These are phyloP conservation scores for Polypedilum pembai DNA, from an alignment of 1,140 invertebrate species.

Conservation along the genomic window DNA sequence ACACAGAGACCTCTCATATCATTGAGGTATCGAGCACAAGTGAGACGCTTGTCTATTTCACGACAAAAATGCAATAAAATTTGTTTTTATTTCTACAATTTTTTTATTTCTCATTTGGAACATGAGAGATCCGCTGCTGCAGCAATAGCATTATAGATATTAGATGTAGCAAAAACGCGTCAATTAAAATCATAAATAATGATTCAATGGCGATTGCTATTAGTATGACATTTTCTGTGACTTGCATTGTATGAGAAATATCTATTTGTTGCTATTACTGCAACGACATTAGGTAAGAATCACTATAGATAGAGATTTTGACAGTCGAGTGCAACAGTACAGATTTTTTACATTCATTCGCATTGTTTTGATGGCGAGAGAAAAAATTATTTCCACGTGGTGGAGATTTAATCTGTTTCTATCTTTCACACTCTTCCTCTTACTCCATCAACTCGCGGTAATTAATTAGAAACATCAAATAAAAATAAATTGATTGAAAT, in stretches of 20 bases:
- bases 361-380: too few species aligned
- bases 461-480: too few species aligned
- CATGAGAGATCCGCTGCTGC: slow-evolving; percentile 2
- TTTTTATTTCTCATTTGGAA: neutral
- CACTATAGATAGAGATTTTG: too few species aligned
- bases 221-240: neutral
- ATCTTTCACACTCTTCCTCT: too few species aligned
- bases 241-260: neutral
- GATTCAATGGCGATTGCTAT: neutral
- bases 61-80: slow-evolving; percentile 7
- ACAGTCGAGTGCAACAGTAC: too few species aligned
- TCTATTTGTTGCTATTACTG: too few species aligned
- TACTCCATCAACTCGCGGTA: too few species aligned
- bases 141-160: neutral
- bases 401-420: too few species aligned
- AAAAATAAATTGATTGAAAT: too few species aligned
- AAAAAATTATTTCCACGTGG: too few species aligned
- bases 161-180: neutral
- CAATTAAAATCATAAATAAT: slow-evolving; percentile 1
- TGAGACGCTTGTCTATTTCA: neutral
- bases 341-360: too few species aligned
- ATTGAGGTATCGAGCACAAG: neutral
- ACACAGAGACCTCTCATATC: neutral
- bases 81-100: neutral
- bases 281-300: too few species aligned